phyloP scores from a whole-genome alignment of 1,140 invertebrate genomes.

The Mycetomoellerius zeteki region DNA sequence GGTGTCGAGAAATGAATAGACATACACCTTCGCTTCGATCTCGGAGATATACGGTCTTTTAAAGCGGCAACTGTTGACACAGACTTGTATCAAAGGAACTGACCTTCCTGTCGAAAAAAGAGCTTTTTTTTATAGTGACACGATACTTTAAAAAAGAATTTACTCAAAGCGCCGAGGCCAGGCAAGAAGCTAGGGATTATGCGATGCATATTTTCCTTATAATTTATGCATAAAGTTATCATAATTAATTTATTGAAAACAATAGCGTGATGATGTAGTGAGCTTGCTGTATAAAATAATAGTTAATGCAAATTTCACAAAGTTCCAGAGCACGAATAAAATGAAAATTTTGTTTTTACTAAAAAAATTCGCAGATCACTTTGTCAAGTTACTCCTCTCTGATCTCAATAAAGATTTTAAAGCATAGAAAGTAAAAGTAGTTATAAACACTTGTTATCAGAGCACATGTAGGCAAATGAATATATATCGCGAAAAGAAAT shows the following conservation, averaged over 20 bases:
- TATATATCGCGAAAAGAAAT: neutral
- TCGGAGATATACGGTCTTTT: constrained; percentile 16
- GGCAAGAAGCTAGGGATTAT: neutral
- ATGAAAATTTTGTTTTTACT: neutral
- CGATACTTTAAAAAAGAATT: neutral
- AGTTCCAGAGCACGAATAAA: neutral
- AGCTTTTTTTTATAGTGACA: neutral
- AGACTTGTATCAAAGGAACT: constrained; percentile 45
- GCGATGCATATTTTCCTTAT: neutral
- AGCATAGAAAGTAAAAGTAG: neutral
- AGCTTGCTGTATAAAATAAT: constrained; percentile 5
- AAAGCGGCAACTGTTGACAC: constrained; percentile 49
- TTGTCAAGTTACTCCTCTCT: neutral
- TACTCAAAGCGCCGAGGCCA: neutral
- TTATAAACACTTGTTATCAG: neutral
- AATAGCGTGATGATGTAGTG: neutral
- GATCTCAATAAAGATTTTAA: constrained; percentile 13
- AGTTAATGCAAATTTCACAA: constrained; percentile 12
- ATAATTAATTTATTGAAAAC: neutral
- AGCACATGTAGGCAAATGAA: neutral
- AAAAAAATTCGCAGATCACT: neutral
- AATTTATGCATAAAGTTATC: neutral
- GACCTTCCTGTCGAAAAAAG: neutral
- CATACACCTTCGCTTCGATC: constrained; percentile 27
- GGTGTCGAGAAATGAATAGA: constrained; percentile 56